phyloP scores from a whole-genome alignment of 2,797 vertebrate genomes.

The Octomys mimax region DNA sequence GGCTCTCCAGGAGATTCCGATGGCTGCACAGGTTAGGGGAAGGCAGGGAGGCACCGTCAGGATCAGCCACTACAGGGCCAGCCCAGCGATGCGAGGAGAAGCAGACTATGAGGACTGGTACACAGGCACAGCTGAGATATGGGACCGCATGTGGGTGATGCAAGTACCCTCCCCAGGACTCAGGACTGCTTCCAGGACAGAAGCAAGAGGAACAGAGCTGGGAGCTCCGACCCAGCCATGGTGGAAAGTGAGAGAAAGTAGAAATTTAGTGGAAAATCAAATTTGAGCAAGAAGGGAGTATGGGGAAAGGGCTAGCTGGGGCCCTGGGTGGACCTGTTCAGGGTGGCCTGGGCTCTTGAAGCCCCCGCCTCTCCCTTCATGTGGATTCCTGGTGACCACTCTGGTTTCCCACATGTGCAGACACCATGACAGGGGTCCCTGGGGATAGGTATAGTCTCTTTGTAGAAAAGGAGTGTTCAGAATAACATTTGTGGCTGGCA shows the following conservation, averaged over 20 bases:
- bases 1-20: conserved; percentile 82
- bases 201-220: background rate
- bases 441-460: background rate
- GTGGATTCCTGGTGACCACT: background rate
- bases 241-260: background rate
- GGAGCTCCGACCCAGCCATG: background rate
- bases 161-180: background rate
- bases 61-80: background rate
- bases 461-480: background rate
- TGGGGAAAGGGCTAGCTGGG: background rate
- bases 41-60: background rate
- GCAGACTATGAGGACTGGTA: background rate
- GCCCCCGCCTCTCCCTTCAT: accelerated
- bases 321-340: background rate
- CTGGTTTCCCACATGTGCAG: background rate
- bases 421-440: background rate
- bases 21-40: conserved; percentile 85
- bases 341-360: background rate
- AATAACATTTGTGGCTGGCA: background rate
- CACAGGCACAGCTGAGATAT: background rate
- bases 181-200: background rate
- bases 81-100: background rate
- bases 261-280: background rate
- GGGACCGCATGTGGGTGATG: background rate
- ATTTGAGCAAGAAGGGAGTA: background rate